These are phyloP conservation scores for Philotrypesis tridentata DNA, from an alignment of 1,140 invertebrate genomes.

Conservation along the genomic window DNA sequence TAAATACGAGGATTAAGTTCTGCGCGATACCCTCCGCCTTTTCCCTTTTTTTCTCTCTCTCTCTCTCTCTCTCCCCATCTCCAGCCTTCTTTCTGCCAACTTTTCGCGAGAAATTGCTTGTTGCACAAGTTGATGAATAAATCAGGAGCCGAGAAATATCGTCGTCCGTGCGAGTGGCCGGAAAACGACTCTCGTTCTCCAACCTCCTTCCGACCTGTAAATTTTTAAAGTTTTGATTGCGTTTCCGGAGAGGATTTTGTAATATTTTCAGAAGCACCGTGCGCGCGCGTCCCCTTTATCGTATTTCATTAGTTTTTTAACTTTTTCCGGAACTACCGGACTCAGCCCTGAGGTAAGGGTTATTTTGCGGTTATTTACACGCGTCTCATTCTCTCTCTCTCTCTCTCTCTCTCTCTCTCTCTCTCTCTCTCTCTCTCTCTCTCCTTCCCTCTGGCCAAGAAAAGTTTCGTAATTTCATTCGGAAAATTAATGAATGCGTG, in stretches of 20 bases:
- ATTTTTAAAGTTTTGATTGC: conserved; percentile 30
- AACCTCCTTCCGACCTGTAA: neutral
- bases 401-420: too few relatives aligned
- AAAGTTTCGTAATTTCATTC: neutral
- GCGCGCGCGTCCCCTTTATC: neutral
- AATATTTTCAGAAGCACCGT: neutral
- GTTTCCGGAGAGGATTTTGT: neutral
- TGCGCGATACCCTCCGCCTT: neutral
- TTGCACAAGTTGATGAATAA: conserved; percentile 41
- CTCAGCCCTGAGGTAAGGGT: neutral
- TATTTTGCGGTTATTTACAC: neutral
- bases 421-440: too few relatives aligned
- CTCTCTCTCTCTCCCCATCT: neutral
- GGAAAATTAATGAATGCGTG: neutral
- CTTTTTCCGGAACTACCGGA: neutral
- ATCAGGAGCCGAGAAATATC: conserved; percentile 21
- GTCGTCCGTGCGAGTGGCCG: neutral
- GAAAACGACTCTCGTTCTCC: neutral
- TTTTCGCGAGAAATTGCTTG: neutral
- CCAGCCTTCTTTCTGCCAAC: neutral
- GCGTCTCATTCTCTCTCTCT: too few relatives aligned
- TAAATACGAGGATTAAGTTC: conserved; percentile 31
- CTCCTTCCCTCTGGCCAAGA: too few relatives aligned
- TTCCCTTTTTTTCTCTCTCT: neutral
- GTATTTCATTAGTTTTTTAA: conserved; percentile 10